Conservation (phyloP, 2,888 invertebrate species). For the Terebella lapidaria region DNA sequence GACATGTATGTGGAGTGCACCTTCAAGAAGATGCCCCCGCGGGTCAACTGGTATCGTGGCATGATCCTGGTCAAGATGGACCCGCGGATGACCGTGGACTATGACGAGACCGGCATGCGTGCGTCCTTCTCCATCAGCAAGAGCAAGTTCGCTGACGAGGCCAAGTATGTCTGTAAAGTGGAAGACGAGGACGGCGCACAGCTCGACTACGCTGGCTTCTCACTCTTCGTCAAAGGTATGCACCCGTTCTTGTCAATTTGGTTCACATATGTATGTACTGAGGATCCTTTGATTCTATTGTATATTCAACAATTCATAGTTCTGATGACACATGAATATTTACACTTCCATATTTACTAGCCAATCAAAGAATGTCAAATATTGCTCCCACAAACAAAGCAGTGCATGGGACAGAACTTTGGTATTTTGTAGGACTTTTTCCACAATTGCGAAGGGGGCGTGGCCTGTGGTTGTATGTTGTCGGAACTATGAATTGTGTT, state of each 20-base stretch:
- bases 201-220: constrained; percentile 86
- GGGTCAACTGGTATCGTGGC: constrained; percentile 82
- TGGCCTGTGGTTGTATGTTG: too few relatives aligned
- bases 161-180: constrained; percentile 86
- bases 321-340: too few relatives aligned
- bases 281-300: not conserved
- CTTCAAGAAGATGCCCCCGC: constrained; percentile 59
- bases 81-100: constrained; percentile 76
- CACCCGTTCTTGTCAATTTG: too few relatives aligned
- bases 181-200: constrained; percentile 88
- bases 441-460: too few relatives aligned
- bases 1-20: constrained; percentile 44
- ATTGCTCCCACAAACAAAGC: too few relatives aligned
- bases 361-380: too few relatives aligned
- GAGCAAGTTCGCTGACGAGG: constrained; percentile 94
- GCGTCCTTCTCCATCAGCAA: constrained; percentile 83
- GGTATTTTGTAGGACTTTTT: too few relatives aligned
- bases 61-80: constrained; percentile 85
- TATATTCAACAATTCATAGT: not conserved
- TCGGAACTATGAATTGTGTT: too few relatives aligned
- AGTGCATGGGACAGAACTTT: too few relatives aligned
- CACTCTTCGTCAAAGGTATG: constrained; percentile 89
- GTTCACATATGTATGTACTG: not conserved
- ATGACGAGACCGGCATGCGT: constrained; percentile 15
- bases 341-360: too few relatives aligned